A percentile compares a stretch with the other conserved stretches of the same genome.
These are phyloP conservation scores for Malurus leucopterus DNA, from an alignment of 2,797 vertebrate species.

Conservation along the genomic window DNA sequence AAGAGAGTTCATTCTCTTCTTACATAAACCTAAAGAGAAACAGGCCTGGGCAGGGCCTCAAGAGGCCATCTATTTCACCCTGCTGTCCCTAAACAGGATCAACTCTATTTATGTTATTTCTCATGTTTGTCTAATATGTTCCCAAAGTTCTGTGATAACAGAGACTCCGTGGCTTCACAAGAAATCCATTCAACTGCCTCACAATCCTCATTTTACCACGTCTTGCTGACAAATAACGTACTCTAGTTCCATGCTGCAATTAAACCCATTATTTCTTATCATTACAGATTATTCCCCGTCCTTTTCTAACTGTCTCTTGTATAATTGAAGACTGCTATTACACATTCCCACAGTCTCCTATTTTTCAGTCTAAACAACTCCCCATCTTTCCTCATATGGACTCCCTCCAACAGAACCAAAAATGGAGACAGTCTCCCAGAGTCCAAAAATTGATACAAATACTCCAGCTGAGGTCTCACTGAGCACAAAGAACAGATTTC, in stretches of 20 bases:
- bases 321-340: not conserved
- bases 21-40: not conserved
- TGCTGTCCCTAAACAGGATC: constrained; percentile 20
- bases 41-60: not conserved
- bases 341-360: not conserved
- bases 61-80: not conserved
- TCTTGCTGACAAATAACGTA: not conserved
- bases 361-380: constrained; percentile 46
- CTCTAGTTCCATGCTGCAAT: not conserved
- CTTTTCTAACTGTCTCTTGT: not conserved
- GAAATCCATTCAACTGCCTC: not conserved
- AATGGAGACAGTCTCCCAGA: not conserved
- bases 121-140: constrained; percentile 23
- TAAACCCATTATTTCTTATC: constrained; percentile 33
- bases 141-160: constrained; percentile 18
- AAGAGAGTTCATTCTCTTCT: not conserved
- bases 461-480: not conserved
- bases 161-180: constrained; percentile 2
- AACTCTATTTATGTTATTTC: constrained; percentile 33
- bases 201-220: not conserved
- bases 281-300: not conserved
- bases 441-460: constrained; percentile 39
- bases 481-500: constrained; percentile 1
- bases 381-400: constrained; percentile 13
- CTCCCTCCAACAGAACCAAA: constrained; percentile 18